These are phyloP conservation scores for Xestia xanthographa DNA, from an alignment of 2,888 invertebrate species.

Conservation along the genomic window DNA sequence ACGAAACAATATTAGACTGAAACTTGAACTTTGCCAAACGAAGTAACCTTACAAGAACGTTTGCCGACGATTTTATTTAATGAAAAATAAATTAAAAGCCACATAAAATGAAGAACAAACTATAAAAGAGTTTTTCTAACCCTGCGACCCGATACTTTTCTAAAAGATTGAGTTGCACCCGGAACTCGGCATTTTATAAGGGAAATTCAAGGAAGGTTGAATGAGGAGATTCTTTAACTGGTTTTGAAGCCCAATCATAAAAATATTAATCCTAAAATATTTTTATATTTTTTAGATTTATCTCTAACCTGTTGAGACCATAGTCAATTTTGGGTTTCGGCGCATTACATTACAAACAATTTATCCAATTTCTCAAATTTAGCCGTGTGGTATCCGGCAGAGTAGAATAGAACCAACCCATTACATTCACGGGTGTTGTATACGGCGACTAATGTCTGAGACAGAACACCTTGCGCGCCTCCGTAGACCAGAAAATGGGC, in stretches of 20 bases:
- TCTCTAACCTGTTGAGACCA: neutral
- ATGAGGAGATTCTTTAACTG: slow-evolving; percentile 28
- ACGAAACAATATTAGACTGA: slow-evolving; percentile 23
- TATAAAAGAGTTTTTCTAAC: slow-evolving; percentile 40
- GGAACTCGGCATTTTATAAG: slow-evolving; percentile 23
- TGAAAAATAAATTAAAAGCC: slow-evolving; percentile 27
- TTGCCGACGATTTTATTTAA: slow-evolving; percentile 8
- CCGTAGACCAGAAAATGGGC: no score
- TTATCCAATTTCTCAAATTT: no score
- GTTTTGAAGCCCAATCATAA: neutral
- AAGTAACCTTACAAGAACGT: slow-evolving; percentile 20
- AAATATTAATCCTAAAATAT: neutral
- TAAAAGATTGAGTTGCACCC: slow-evolving; percentile 53
- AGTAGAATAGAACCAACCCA: no score
- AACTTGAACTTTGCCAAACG: slow-evolving; percentile 26
- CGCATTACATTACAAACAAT: neutral
- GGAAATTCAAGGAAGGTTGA: slow-evolving; percentile 29
- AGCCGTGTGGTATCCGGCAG: no score
- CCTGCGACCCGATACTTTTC: slow-evolving; percentile 50
- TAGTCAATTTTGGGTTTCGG: neutral
- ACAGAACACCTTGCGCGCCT: no score
- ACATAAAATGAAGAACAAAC: slow-evolving; percentile 28
- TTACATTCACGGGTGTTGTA: no score
- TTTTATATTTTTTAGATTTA: no score
- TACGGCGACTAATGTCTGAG: no score